A percentile compares a stretch with the other conserved stretches of the same genome.
Evolutionary conservation across 2,113 vertebrate species (phyloP).

Genomic region (Pterocles gutturalis): DNA sequence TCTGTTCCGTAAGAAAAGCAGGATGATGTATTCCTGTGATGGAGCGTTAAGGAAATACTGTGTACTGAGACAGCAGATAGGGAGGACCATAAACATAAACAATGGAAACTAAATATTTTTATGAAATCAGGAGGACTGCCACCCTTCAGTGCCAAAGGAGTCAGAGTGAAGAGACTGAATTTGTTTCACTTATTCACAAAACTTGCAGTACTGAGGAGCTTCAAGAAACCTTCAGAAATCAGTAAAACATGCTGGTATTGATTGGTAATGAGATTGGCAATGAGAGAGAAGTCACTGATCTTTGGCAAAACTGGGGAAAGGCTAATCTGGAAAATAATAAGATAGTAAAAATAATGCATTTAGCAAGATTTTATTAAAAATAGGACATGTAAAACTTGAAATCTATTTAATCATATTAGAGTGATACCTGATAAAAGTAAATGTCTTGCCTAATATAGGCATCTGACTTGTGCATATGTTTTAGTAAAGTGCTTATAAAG

Average conservation of each 20-base stretch:
- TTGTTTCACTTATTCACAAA: neutral
- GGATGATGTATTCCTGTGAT: constrained; percentile 22
- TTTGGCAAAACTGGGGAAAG: neutral
- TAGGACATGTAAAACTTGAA: neutral
- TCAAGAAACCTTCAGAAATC: neutral
- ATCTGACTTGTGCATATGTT: neutral
- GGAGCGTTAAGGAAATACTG: constrained; percentile 45
- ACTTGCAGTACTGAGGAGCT: neutral
- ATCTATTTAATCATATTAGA: neutral
- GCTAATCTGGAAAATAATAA: neutral
- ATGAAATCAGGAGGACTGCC: neutral
- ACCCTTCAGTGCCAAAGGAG: neutral
- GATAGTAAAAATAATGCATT: neutral
- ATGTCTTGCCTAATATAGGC: neutral
- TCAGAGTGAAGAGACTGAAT: neutral
- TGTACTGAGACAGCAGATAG: neutral
- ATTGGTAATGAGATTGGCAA: neutral
- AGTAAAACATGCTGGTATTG: neutral
- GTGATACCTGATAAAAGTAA: fast-evolving
- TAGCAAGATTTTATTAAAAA: neutral
- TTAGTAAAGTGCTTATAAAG: neutral
- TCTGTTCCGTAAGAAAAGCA: constrained; percentile 13
- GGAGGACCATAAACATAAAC: neutral
- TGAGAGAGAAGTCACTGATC: neutral
- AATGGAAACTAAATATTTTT: constrained; percentile 28